These are phyloP conservation scores for Onthophagus taurus DNA, from an alignment of 1,140 invertebrate genomes.

Conservation along the genomic window DNA sequence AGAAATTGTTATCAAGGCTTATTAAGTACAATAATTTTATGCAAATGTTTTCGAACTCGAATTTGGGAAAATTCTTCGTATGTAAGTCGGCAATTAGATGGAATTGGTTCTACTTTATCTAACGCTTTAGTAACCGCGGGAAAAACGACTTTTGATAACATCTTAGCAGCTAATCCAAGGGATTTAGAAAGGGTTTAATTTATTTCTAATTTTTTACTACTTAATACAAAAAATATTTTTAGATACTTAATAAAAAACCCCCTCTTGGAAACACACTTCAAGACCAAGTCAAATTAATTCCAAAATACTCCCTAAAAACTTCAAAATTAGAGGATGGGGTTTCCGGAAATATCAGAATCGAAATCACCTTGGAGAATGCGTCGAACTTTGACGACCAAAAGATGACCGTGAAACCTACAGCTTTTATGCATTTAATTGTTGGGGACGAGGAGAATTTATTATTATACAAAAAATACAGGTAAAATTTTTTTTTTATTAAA, in stretches of 20 bases:
- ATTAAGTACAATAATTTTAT: conserved; percentile 49
- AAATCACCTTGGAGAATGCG: conserved; percentile 21
- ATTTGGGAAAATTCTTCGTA: conserved; percentile 68
- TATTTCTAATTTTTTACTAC: neutral
- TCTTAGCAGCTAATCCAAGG: conserved; percentile 57
- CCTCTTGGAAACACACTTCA: conserved; percentile 28
- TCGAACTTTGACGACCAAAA: conserved; percentile 17
- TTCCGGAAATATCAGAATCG: neutral
- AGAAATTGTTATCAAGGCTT: conserved; percentile 40
- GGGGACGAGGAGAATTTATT: conserved; percentile 26
- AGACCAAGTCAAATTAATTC: conserved; percentile 24
- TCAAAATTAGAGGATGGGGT: conserved; percentile 7
- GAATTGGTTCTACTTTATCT: conserved; percentile 58
- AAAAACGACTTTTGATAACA: conserved; percentile 54
- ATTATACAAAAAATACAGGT: conserved; percentile 30
- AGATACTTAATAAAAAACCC: conserved; percentile 29
- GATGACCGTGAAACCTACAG: conserved; percentile 20
- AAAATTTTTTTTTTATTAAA: conserved; percentile 11
- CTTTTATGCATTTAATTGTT: conserved; percentile 26
- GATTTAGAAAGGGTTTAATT: conserved; percentile 58
- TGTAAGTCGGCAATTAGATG: conserved; percentile 59
- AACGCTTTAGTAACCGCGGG: conserved; percentile 54
- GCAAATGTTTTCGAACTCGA: conserved; percentile 55
- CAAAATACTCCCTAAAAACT: conserved; percentile 19
- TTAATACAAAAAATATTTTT: conserved; percentile 6